A percentile compares a stretch with the other conserved stretches of the same genome.
Conservation (phyloP, 2,113 vertebrate species). For the Tachuris rubrigastra region DNA sequence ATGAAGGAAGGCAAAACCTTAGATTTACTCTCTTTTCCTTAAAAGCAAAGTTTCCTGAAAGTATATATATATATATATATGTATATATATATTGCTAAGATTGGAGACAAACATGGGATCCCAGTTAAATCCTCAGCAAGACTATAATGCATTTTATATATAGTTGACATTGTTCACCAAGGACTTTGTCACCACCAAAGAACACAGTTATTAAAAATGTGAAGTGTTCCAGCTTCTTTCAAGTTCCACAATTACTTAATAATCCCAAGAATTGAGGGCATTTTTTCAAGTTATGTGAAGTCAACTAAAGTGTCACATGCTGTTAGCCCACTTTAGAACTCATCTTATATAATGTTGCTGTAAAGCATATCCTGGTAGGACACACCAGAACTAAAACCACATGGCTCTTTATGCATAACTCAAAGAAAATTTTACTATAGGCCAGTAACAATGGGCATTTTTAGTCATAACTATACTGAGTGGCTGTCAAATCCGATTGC, state of each 20-base stretch:
- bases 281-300: conserved; percentile 27
- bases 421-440: neutral
- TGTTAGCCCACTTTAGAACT: conserved; percentile 1
- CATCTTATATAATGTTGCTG: neutral
- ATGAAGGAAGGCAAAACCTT: neutral
- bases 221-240: neutral
- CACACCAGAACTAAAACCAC: neutral
- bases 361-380: neutral
- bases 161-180: neutral
- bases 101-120: neutral
- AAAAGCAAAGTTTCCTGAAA: neutral
- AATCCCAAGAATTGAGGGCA: neutral
- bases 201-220: neutral
- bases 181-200: neutral
- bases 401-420: neutral
- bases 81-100: neutral
- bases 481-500: neutral
- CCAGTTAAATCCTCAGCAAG: neutral
- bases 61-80: no score
- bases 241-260: neutral
- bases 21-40: neutral
- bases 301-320: neutral
- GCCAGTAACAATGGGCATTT: neutral
- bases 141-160: neutral
- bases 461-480: neutral